Percentiles rank a stretch among this genome's conserved stretches.
These are phyloP conservation scores for Tetramorium alpestre DNA, from an alignment of 1,140 invertebrate genomes.

Conservation along the genomic window DNA sequence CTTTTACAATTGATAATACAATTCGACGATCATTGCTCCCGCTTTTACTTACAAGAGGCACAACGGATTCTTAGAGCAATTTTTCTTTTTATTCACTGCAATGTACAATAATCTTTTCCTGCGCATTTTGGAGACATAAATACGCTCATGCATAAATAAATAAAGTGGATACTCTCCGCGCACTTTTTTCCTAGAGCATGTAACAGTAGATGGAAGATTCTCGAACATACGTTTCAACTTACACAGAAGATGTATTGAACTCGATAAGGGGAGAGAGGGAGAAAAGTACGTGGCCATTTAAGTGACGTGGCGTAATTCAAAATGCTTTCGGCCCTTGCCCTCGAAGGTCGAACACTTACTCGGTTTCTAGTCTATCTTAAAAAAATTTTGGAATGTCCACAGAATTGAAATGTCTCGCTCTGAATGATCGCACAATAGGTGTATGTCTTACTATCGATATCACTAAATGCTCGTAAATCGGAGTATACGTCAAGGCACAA, in stretches of 20 bases:
- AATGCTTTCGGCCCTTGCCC: not conserved
- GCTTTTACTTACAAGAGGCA: not conserved
- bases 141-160: constrained; percentile 61
- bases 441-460: constrained; percentile 58
- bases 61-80: constrained; percentile 12
- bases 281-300: constrained; percentile 20
- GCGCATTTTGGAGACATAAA: constrained; percentile 45
- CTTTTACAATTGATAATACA: not conserved
- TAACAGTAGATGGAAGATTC: constrained; percentile 35
- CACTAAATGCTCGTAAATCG: constrained; percentile 67
- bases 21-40: not conserved
- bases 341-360: not conserved
- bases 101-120: constrained; percentile 51
- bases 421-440: constrained; percentile 28
- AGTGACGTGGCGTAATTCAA: constrained; percentile 17
- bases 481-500: constrained; percentile 74
- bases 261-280: not conserved
- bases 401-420: constrained; percentile 35
- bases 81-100: constrained; percentile 40
- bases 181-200: constrained; percentile 24
- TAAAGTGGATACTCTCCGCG: constrained; percentile 46
- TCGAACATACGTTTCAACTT: constrained; percentile 15
- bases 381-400: constrained; percentile 67
- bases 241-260: constrained; percentile 4
- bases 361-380: constrained; percentile 40